phyloP scores from a whole-genome alignment of 2,888 invertebrate species.

The Lottia scabra region DNA sequence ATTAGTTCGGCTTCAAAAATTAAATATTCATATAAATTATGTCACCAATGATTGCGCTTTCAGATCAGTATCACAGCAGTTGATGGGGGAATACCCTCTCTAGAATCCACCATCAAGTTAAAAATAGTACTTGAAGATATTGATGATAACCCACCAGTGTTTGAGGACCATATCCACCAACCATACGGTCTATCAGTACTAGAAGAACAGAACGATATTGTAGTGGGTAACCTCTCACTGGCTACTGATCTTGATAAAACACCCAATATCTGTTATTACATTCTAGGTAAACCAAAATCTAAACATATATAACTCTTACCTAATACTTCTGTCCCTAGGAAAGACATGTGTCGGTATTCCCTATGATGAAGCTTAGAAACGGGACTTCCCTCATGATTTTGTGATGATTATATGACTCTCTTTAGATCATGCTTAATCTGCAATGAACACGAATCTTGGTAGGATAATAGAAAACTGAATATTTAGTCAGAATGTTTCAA shows the following conservation, averaged over 20 bases:
- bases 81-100: constrained; percentile 81
- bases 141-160: constrained; percentile 62
- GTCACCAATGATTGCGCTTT: background rate
- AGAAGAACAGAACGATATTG: constrained; percentile 36
- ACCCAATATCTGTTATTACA: constrained; percentile 90
- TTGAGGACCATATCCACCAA: constrained; percentile 29
- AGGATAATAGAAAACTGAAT: too few relatives aligned
- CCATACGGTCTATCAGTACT: constrained; percentile 43
- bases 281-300: constrained; percentile 73
- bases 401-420: too few relatives aligned
- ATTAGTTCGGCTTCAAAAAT: too few relatives aligned
- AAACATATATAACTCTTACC: background rate
- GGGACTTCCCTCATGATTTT: too few relatives aligned
- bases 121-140: constrained; percentile 71
- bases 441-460: too few relatives aligned
- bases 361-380: too few relatives aligned
- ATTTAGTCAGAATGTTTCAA: background rate
- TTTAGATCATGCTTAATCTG: too few relatives aligned
- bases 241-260: constrained; percentile 78
- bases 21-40: too few relatives aligned
- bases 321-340: too few relatives aligned
- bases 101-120: constrained; percentile 79
- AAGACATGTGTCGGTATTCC: too few relatives aligned
- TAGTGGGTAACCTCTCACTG: constrained; percentile 40
- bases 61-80: constrained; percentile 71